phyloP scores from a whole-genome alignment of 2,888 invertebrate species.

The Ectemnius cavifrons region DNA sequence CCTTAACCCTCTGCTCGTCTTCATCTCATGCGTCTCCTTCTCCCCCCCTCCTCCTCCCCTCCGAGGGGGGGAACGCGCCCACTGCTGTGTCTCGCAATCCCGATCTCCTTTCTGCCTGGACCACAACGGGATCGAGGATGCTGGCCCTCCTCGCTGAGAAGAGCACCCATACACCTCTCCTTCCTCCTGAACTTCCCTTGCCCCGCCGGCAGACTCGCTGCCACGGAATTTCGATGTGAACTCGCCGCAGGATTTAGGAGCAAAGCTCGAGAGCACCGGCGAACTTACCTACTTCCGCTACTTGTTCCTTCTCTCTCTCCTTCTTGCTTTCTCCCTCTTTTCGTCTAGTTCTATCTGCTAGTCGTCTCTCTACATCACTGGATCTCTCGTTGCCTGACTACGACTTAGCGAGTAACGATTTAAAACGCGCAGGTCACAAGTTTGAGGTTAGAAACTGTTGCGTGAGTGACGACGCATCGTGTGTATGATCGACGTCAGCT shows the following conservation, averaged over 20 bases:
- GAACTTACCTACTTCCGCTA: conserved; percentile 16
- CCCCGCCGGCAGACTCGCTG: conserved; percentile 19
- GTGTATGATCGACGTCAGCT: conserved; percentile 7
- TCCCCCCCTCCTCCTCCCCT: conserved; percentile 16
- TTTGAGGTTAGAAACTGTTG: conserved; percentile 18
- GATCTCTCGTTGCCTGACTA: background rate
- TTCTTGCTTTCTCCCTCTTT: background rate
- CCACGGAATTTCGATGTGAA: conserved; percentile 38
- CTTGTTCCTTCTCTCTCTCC: background rate
- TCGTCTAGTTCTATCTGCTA: background rate
- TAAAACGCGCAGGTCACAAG: conserved; percentile 20
- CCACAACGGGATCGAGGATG: no score
- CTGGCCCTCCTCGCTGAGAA: background rate
- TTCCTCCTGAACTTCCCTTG: conserved; percentile 2
- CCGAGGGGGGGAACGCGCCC: background rate
- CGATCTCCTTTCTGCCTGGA: no score
- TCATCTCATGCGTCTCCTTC: background rate
- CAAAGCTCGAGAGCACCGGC: conserved; percentile 18
- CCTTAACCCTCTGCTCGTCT: background rate
- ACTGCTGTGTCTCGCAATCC: no score
- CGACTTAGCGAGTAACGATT: conserved; percentile 15
- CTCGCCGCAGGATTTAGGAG: conserved; percentile 40
- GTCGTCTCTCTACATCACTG: background rate
- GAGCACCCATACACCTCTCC: no score
- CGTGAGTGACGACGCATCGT: background rate